phyloP scores from a whole-genome alignment of 2,888 invertebrate species.

The Scelioninae gen. 1 region DNA sequence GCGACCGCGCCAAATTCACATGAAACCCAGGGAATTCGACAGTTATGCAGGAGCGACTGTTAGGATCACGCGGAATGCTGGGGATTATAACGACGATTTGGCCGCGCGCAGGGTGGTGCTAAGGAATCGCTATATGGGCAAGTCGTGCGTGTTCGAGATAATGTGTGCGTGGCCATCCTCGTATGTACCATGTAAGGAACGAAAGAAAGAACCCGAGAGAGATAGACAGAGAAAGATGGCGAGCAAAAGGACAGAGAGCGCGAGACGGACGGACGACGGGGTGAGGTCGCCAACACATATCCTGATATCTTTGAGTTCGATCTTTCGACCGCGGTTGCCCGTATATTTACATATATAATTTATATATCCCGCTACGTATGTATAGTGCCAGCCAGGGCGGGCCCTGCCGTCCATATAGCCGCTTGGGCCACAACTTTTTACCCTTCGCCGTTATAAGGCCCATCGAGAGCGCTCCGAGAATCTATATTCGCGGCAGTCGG shows the following conservation, averaged over 20 bases:
- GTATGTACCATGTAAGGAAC: constrained; percentile 54
- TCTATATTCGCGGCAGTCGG: constrained; percentile 71
- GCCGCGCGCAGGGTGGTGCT: constrained; percentile 44
- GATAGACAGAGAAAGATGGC: constrained; percentile 4
- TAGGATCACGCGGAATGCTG: constrained; percentile 60
- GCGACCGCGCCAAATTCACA: constrained; percentile 45
- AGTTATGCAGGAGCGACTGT: constrained; percentile 64
- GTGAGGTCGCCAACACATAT: constrained; percentile 80
- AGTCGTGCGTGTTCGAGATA: constrained; percentile 67
- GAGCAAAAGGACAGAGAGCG: constrained; percentile 27
- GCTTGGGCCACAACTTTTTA: too few relatives aligned
- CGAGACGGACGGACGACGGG: constrained; percentile 53
- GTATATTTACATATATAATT: constrained; percentile 84
- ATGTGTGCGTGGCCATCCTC: constrained; percentile 55
- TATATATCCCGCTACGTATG: constrained; percentile 79
- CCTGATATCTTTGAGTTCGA: constrained; percentile 81
- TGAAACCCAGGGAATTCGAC: constrained; percentile 58
- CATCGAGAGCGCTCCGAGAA: constrained; percentile 63
- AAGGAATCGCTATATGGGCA: too few relatives aligned
- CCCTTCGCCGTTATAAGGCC: constrained; percentile 71
- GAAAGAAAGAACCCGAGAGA: constrained; percentile 39
- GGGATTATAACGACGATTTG: constrained; percentile 66
- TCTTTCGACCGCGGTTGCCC: constrained; percentile 77
- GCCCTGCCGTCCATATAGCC: constrained; percentile 60
- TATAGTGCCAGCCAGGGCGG: constrained; percentile 72